These are phyloP conservation scores for Parapsyche elsis DNA, from an alignment of 1,140 invertebrate genomes.

Conservation along the genomic window DNA sequence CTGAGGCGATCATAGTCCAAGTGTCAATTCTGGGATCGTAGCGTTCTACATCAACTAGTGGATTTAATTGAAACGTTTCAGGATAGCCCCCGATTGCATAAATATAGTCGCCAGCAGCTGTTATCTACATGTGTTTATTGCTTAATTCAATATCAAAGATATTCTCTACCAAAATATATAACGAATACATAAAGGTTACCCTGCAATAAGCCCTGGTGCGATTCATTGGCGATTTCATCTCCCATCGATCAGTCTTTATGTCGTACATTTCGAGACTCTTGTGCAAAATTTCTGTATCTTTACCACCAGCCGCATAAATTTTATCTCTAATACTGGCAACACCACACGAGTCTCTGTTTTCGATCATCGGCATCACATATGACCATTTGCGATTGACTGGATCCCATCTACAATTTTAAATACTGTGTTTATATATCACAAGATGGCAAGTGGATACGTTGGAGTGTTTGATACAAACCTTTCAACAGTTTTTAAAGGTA, in stretches of 20 bases:
- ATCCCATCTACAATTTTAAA: conserved; percentile 5
- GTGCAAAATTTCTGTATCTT: neutral
- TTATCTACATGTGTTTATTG: neutral
- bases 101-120: neutral
- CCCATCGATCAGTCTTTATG: neutral
- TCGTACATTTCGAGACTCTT: neutral
- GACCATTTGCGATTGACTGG: neutral
- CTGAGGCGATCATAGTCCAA: neutral
- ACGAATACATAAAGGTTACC: neutral
- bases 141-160: no score
- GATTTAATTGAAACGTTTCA: neutral
- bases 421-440: no score
- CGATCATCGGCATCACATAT: neutral
- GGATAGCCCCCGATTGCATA: neutral
- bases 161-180: neutral
- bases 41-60: neutral
- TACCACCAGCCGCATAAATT: neutral
- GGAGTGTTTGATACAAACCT: neutral
- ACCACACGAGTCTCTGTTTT: neutral
- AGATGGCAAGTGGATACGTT: neutral
- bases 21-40: neutral
- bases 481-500: neutral
- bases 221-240: neutral
- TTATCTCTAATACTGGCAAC: neutral
- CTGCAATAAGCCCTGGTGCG: neutral